Evolutionary conservation across 2,113 vertebrate species (phyloP).

Genomic region (Orthonyx spaldingii): DNA sequence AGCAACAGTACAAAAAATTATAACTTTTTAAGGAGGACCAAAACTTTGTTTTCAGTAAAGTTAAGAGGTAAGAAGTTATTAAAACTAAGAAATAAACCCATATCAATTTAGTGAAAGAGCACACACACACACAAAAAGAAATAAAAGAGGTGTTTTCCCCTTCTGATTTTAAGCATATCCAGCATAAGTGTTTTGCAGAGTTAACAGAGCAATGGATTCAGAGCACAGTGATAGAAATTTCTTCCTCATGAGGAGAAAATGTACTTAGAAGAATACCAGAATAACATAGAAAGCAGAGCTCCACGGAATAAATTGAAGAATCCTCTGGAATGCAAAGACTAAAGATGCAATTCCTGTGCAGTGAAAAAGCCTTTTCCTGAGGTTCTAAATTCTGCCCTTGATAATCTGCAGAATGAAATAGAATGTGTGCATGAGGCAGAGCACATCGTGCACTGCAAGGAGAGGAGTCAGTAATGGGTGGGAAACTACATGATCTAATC

Average conservation of each 20-base stretch:
- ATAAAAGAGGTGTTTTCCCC: neutral
- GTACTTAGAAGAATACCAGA: constrained; percentile 52
- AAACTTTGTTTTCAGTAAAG: neutral
- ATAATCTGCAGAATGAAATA: constrained; percentile 67
- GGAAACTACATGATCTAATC: constrained; percentile 61
- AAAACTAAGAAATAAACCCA: constrained; percentile 9
- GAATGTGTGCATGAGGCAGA: constrained; percentile 36
- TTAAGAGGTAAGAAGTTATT: neutral
- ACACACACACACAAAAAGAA: neutral
- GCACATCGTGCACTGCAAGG: neutral
- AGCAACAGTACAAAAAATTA: neutral
- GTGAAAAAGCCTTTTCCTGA: constrained; percentile 63
- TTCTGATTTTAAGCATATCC: constrained; percentile 29
- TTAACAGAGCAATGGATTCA: constrained; percentile 56
- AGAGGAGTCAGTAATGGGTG: constrained; percentile 50
- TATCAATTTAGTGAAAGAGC: neutral
- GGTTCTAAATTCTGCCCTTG: constrained; percentile 70
- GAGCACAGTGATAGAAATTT: constrained; percentile 52
- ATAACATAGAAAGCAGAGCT: constrained; percentile 61
- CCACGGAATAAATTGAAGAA: constrained; percentile 66
- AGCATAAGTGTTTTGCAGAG: constrained; percentile 10
- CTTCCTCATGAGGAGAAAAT: constrained; percentile 51
- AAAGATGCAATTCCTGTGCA: constrained; percentile 58
- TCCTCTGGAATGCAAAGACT: constrained; percentile 62
- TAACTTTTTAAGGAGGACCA: neutral